Percentiles rank a stretch among this genome's conserved stretches.
Conservation (phyloP, 1,140 invertebrate genomes). For the Heliconius hewitsoni region DNA sequence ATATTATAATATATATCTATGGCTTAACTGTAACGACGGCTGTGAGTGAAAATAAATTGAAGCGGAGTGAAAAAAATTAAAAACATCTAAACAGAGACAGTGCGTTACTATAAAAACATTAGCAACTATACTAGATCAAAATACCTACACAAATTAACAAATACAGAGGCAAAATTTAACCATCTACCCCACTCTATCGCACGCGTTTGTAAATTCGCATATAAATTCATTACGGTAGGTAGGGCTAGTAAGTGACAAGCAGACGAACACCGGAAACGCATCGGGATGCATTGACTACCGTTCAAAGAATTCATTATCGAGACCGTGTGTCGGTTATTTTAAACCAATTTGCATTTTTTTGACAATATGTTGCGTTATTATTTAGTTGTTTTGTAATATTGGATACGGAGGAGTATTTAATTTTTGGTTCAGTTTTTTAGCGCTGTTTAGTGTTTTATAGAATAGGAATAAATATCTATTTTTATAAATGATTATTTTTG, state of each 20-base stretch:
- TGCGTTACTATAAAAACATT: not conserved
- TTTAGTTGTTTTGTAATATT: slow-evolving; percentile 6
- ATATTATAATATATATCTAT: too few species aligned
- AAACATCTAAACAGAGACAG: not conserved
- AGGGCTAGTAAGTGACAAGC: slow-evolving; percentile 50
- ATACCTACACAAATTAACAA: not conserved
- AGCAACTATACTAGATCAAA: not conserved
- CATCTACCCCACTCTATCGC: slow-evolving; percentile 33
- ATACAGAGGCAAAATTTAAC: slow-evolving; percentile 30
- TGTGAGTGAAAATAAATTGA: too few species aligned
- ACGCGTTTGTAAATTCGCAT: slow-evolving; percentile 52
- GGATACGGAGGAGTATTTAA: not conserved
- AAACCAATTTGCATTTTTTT: slow-evolving; percentile 48
- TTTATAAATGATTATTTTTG: not conserved
- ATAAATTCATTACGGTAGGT: slow-evolving; percentile 57
- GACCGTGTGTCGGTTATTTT: slow-evolving; percentile 51
- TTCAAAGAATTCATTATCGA: slow-evolving; percentile 63
- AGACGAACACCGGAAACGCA: slow-evolving; percentile 63
- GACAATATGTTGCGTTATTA: not conserved
- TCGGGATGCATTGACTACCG: slow-evolving; percentile 52
- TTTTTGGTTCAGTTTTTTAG: not conserved
- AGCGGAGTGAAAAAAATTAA: too few species aligned
- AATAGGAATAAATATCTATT: not conserved
- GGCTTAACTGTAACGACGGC: too few species aligned
- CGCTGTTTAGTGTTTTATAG: not conserved